Base-by-base conservation (phyloP, 2,113 vertebrate genomes). In the Pseudopipra pipra region DNA sequence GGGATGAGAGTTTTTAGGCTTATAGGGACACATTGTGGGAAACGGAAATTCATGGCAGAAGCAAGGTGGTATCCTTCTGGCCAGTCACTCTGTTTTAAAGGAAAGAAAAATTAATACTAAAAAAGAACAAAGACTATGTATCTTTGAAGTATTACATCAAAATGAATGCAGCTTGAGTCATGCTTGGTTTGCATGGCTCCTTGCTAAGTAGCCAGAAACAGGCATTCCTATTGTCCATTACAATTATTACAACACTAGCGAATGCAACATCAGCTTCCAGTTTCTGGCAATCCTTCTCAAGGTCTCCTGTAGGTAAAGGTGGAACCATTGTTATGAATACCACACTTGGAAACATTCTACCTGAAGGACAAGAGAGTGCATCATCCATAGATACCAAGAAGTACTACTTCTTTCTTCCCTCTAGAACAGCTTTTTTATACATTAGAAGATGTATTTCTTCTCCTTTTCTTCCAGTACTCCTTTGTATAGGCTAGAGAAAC, bases 1-100 rank as follows among this genome's bases (percentile, higher is more conserved):
- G 99, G 99, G 84, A 99, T 99, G 25, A 99, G 99, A 72, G 99
- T 99, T 98, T 99, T 99, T 56, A 99, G 96, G 92, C 99, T 99
- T 91, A 99, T 99, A 37, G 99, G 98, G 73, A 99, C 98, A 93
- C 99, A 99, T 4, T 99, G 99, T 37, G 99, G 99, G 93, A 99
- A 99, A 70, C 98, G 99, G 95, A 99, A 99, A 92, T 99, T 99
- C 99, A 99, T 99, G 23, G 98, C 98, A 67, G 98, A 97, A 33
- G 99, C 99, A 52, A 99, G 98, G 55, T 99, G 99, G 96, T 99
- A 98, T 37, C 99, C 99, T 96, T 99, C 99, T 18, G 98, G 98
- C 99, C 99, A 99, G 77, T 99, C 99, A 41, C 89, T 98, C 99
- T 99, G 96, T 95, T 85, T 58, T 58, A 87, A 89, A 79, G 63